Evolutionary conservation across 2,888 invertebrate species (phyloP), one percentile per base, ranked within the genome.

Genomic region (Nymphalis c-album): DNA sequence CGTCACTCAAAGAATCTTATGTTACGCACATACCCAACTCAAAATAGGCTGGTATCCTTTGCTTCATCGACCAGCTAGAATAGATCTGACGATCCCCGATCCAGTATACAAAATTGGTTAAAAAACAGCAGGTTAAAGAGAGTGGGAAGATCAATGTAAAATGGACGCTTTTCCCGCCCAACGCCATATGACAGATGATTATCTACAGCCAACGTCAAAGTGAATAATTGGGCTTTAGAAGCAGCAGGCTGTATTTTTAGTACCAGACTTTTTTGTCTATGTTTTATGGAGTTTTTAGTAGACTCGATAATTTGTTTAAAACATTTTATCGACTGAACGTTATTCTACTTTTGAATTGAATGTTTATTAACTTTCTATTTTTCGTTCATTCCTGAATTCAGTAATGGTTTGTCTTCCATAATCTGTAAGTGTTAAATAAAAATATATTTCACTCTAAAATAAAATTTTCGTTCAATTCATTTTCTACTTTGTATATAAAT

Each of bases 161-260:
- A 59, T 87, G 88, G 90, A 64, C 80, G 75, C 77, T 76, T 80
- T 75, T 79, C 80, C 81, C 81, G 80, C 78, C 82, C 84, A 80
- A 81, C 84, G 80, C 86, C 85, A 84, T 86, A 88, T 91, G 91
- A 91, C 88, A 90, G 90, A 91, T 91, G 90, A 91, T 91, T 90
- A 91, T 91, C 90, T 91, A 90, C 85, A 85, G 82, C 77, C 81
- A 78, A 85, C 85, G 91, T 91, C 91, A 90, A 90, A 90, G 87
- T 91, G 91, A 91, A 91, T 91, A 91, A 91, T 91, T 91, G 90
- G 86, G 85, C 83, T 88, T 88, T 86, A 85, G 85, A 84, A 31
- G 84, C 79, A 84, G 81, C 71, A 71, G 60, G 70, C 65, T 68
- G 70, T 75, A 73, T 74, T 75, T 55, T 73, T 73, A 69, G 71